These are phyloP conservation scores for Drosophila cracens DNA, from an alignment of 2,888 invertebrate species.

Conservation along the genomic window DNA sequence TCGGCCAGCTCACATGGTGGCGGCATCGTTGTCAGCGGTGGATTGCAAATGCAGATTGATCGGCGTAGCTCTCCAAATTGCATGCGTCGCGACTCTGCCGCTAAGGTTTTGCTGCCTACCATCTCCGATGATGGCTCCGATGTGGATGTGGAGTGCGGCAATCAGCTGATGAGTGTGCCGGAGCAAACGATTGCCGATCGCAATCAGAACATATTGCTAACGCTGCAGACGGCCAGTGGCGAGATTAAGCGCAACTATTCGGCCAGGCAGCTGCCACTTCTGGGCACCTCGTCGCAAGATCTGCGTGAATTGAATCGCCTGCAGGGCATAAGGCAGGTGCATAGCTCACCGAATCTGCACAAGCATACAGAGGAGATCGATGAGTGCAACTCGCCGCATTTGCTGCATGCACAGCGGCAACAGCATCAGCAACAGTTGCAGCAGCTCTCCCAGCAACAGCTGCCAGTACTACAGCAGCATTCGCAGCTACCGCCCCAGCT, in stretches of 20 bases:
- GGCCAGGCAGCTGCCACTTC: slow-evolving; percentile 82
- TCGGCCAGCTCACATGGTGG: slow-evolving; percentile 81
- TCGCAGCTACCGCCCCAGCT: slow-evolving; percentile 49
- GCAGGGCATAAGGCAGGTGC: slow-evolving; percentile 83
- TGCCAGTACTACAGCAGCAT: slow-evolving; percentile 36
- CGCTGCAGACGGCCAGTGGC: slow-evolving; percentile 84
- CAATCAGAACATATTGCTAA: slow-evolving; percentile 83
- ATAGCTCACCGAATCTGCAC: slow-evolving; percentile 85
- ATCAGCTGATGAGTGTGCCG: slow-evolving; percentile 66
- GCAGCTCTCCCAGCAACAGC: slow-evolving; percentile 28
- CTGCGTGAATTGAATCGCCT: slow-evolving; percentile 70
- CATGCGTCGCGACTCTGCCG: slow-evolving; percentile 82
- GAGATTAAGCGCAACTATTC: slow-evolving; percentile 85
- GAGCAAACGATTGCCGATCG: slow-evolving; percentile 72
- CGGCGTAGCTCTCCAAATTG: slow-evolving; percentile 77
- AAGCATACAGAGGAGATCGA: slow-evolving; percentile 78
- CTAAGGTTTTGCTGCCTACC: slow-evolving; percentile 80
- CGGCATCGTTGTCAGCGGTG: slow-evolving; percentile 54
- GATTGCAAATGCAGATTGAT: slow-evolving; percentile 84
- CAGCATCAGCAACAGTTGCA: slow-evolving; percentile 53
- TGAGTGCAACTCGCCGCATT: slow-evolving; percentile 74
- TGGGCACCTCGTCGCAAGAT: slow-evolving; percentile 83
- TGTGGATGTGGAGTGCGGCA: slow-evolving; percentile 58
- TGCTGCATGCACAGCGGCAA: slow-evolving; percentile 69
- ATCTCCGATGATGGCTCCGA: slow-evolving; percentile 82